These are phyloP conservation scores for Xenopus borealis DNA, from an alignment of 2,113 vertebrate genomes.

Conservation along the genomic window DNA sequence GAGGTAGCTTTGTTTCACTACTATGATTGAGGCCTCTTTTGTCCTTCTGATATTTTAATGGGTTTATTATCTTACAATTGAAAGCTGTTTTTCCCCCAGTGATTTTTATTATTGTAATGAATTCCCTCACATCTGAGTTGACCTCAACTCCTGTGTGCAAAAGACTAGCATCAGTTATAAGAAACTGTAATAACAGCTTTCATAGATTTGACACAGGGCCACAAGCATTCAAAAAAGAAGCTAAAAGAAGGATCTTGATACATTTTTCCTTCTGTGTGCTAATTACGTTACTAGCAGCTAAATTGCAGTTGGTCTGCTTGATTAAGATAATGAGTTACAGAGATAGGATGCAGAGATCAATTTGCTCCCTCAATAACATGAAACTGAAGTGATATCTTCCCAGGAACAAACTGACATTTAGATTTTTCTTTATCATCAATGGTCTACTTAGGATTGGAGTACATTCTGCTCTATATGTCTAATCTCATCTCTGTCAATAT, in stretches of 20 bases:
- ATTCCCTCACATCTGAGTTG: not conserved
- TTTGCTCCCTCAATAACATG: slow-evolving; percentile 17
- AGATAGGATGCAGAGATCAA: slow-evolving; percentile 38
- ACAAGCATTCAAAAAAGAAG: slow-evolving; percentile 5
- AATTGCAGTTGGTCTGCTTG: slow-evolving; percentile 36
- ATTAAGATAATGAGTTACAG: slow-evolving; percentile 36
- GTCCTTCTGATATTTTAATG: not conserved
- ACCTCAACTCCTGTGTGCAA: slow-evolving; percentile 2
- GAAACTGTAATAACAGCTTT: slow-evolving; percentile 19
- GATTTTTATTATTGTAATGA: not conserved
- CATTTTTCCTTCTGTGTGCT: slow-evolving; percentile 20
- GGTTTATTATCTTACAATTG: not conserved
- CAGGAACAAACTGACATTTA: slow-evolving; percentile 21
- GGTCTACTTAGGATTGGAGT: not conserved
- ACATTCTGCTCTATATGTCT: too few relatives aligned
- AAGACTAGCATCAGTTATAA: slow-evolving; percentile 28
- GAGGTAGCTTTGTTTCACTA: too few relatives aligned
- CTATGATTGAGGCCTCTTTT: not conserved
- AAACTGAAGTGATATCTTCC: slow-evolving; percentile 7
- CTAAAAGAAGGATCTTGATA: slow-evolving; percentile 21
- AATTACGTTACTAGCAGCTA: slow-evolving; percentile 41
- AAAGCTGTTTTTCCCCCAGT: not conserved
- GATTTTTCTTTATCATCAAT: slow-evolving; percentile 8
- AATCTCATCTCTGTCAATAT: too few relatives aligned
- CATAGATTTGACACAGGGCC: slow-evolving; percentile 21